These are phyloP conservation scores for Phaonia tiefii DNA, from an alignment of 2,888 invertebrate species.

Conservation along the genomic window DNA sequence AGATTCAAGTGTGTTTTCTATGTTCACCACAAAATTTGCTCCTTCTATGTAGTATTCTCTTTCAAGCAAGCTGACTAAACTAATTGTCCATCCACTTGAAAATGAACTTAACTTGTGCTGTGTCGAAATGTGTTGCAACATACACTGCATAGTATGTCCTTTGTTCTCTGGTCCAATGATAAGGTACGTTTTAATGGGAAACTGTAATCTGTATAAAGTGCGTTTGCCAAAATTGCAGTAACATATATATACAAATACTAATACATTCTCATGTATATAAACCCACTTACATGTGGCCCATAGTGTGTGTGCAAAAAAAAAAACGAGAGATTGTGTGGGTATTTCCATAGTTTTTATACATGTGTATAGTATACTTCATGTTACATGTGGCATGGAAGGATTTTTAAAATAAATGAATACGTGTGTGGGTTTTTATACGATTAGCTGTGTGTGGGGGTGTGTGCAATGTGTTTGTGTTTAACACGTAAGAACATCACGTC, in stretches of 20 bases:
- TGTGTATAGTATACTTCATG: slow-evolving; percentile 42
- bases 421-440: not conserved
- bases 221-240: slow-evolving; percentile 34
- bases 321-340: slow-evolving; percentile 31
- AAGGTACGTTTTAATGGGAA: slow-evolving; percentile 22
- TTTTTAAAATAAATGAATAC: no score
- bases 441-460: not conserved
- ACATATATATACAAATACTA: not conserved
- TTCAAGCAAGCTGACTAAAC: not conserved
- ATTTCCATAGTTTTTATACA: slow-evolving; percentile 12
- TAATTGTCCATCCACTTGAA: slow-evolving; percentile 31
- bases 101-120: slow-evolving; percentile 8
- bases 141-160: not conserved
- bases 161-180: not conserved
- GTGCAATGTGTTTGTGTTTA: slow-evolving; percentile 20
- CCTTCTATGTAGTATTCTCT: no score
- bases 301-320: not conserved
- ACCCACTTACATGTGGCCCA: no score
- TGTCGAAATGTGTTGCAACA: not conserved
- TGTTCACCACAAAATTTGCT: slow-evolving; percentile 1
- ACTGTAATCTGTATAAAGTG: slow-evolving; percentile 25
- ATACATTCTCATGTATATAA: slow-evolving; percentile 31
- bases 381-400: slow-evolving; percentile 5
- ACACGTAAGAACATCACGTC: slow-evolving; percentile 27
- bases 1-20: slow-evolving; percentile 5